Base-by-base conservation (phyloP, 2,113 vertebrate species). In the Saguinus imperator region DNA sequence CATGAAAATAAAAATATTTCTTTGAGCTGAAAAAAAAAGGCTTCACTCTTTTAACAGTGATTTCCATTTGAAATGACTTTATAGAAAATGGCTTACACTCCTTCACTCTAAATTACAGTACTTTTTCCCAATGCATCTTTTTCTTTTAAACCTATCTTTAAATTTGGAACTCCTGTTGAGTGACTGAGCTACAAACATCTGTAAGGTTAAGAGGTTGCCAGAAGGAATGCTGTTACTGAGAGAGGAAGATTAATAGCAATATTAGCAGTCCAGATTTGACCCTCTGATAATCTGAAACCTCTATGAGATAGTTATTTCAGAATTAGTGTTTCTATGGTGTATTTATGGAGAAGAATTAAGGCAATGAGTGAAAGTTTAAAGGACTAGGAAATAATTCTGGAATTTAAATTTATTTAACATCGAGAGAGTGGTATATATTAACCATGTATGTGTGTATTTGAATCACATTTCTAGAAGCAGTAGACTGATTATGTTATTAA, bases 1-100 rank as follows among this genome's bases (percentile, higher is more conserved):
- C n/a, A 57, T 72, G 45, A 91, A 61, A 92, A 90, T 72, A 84
- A 95, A 95, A 40, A 32, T 50, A 14, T 40, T 86, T 94, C 43
- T 91, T 88, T 72, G 23, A 91, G 17, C 4, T 82, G 37, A 79
- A 73, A 76, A 40, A 40, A 37, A 81, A 92, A 58, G 2, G 21
- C 18, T 27, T 81, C 32, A 73, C 5, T 70, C 18, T 50, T 50
- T 93, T 40, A 21, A n/a, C 8, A 21, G 20, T 96, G 50, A 89
- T 94, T 95, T 93, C 50, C 70, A 61, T 87, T 84, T 76, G 17
- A 96, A 96, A 94, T 91, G 75, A 89, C 58, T 48, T 95, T 80
- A 70, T 29, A 48, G 68, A 91, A 94, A 95, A 94, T 81, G 43
- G 35, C 66, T 91, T 95, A 45, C 7, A 72, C 64, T 50, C 16